A percentile compares a stretch with the other conserved stretches of the same genome.
These are phyloP conservation scores for Nettapus auritus DNA, from an alignment of 2,113 vertebrate genomes.

Conservation along the genomic window DNA sequence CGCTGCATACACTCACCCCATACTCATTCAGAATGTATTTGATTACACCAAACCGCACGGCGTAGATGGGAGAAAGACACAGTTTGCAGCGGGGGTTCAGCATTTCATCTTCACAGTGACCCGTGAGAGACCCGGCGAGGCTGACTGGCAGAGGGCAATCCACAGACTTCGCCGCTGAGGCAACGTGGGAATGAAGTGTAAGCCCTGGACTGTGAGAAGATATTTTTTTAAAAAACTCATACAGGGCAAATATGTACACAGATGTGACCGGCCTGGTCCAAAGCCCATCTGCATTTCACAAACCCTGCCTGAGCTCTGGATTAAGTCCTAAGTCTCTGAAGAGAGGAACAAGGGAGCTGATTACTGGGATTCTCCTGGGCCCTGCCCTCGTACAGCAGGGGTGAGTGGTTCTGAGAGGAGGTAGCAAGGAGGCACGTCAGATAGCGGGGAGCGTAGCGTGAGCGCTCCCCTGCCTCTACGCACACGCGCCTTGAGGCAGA, in stretches of 20 bases:
- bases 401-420: not conserved
- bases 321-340: not conserved
- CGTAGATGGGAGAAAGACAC: not conserved
- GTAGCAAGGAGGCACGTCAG: not conserved
- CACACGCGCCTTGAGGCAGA: not conserved
- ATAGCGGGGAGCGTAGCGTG: not conserved
- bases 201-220: constrained; percentile 3
- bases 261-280: not conserved
- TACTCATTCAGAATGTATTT: constrained; percentile 5
- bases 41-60: not conserved
- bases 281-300: not conserved
- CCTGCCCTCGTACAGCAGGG: not conserved
- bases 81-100: not conserved
- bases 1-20: not conserved
- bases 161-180: not conserved
- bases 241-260: not conserved
- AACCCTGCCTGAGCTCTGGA: not conserved
- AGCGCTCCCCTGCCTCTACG: fast-evolving
- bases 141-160: not conserved
- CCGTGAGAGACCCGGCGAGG: not conserved
- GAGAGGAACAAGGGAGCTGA: not conserved
- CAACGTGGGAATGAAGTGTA: not conserved
- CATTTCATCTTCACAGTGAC: constrained; percentile 4
- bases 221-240: not conserved
- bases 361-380: not conserved